Percentiles rank a stretch among this genome's conserved stretches.
Conservation (phyloP, 2,888 invertebrate species). For the Drosophila incognita region DNA sequence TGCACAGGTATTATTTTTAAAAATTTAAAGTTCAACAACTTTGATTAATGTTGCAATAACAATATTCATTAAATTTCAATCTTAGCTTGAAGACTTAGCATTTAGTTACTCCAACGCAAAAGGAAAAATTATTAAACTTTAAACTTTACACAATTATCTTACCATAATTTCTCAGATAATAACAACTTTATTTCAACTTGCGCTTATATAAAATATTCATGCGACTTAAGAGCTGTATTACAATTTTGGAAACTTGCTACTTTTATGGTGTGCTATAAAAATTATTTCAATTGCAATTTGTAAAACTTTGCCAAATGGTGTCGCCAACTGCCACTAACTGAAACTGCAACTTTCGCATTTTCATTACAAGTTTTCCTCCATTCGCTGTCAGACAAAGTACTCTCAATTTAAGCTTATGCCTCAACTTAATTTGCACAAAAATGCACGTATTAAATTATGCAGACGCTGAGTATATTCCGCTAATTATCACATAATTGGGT, state of each 20-base stretch:
- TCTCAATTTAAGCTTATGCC: constrained; percentile 18
- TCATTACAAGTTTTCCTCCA: constrained; percentile 31
- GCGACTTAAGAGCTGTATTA: constrained; percentile 16
- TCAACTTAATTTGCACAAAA: constrained; percentile 16
- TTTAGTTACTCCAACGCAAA: not conserved
- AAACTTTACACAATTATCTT: not conserved
- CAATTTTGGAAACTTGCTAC: constrained; percentile 27
- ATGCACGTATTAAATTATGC: constrained; percentile 10
- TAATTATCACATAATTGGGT: constrained; percentile 21
- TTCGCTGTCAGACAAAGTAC: constrained; percentile 5
- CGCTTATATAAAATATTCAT: constrained; percentile 3
- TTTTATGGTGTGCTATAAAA: constrained; percentile 20
- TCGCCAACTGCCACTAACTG: constrained; percentile 38
- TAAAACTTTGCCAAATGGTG: constrained; percentile 37
- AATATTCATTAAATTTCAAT: not conserved
- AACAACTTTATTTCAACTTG: not conserved
- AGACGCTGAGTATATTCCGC: constrained; percentile 3
- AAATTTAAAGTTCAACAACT: not conserved
- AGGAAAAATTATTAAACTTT: not conserved
- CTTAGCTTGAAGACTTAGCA: not conserved
- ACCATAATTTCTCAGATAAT: not conserved
- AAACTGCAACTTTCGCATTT: constrained; percentile 35
- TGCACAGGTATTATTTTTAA: not conserved
- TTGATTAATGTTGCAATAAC: not conserved
- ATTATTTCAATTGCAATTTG: constrained; percentile 37